Evolutionary conservation across 1,140 invertebrate species (phyloP).

Genomic region (Euwallacea fornicatus): DNA sequence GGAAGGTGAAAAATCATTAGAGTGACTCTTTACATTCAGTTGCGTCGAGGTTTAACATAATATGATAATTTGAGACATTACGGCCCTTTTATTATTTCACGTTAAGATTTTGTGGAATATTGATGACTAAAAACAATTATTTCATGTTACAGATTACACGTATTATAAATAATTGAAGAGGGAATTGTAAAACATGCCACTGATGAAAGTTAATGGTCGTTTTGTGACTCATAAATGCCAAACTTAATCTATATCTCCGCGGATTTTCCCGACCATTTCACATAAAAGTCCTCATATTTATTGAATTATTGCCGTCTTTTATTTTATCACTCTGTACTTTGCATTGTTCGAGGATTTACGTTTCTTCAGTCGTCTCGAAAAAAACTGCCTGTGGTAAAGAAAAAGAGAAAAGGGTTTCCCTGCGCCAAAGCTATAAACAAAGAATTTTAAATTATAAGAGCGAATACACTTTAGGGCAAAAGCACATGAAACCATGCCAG

Average conservation of each 20-base stretch:
- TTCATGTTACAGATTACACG: neutral
- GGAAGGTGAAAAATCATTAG: too few relatives aligned
- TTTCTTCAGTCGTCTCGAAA: too few relatives aligned
- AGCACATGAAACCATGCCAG: neutral
- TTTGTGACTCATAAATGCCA: neutral
- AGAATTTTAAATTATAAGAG: conserved; percentile 5
- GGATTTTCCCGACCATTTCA: neutral
- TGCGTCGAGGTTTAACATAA: too few relatives aligned
- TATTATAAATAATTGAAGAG: neutral
- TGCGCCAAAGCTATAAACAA: neutral
- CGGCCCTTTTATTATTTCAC: too few relatives aligned
- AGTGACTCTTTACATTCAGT: too few relatives aligned
- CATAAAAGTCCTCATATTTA: conserved; percentile 1
- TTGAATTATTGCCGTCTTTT: conserved; percentile 2
- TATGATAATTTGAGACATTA: too few relatives aligned
- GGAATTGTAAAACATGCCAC: neutral
- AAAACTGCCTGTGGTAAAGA: too few relatives aligned
- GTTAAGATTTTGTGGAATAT: too few relatives aligned
- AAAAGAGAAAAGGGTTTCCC: too few relatives aligned
- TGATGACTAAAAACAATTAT: too few relatives aligned
- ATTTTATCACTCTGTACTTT: neutral
- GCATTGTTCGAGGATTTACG: neutral
- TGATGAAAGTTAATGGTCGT: conserved; percentile 5
- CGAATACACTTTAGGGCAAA: conserved; percentile 2
- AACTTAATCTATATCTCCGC: neutral